A percentile compares a stretch with the other conserved stretches of the same genome.
These are phyloP conservation scores for Catagonus wagneri DNA, from an alignment of 2,113 vertebrate genomes.

Conservation along the genomic window DNA sequence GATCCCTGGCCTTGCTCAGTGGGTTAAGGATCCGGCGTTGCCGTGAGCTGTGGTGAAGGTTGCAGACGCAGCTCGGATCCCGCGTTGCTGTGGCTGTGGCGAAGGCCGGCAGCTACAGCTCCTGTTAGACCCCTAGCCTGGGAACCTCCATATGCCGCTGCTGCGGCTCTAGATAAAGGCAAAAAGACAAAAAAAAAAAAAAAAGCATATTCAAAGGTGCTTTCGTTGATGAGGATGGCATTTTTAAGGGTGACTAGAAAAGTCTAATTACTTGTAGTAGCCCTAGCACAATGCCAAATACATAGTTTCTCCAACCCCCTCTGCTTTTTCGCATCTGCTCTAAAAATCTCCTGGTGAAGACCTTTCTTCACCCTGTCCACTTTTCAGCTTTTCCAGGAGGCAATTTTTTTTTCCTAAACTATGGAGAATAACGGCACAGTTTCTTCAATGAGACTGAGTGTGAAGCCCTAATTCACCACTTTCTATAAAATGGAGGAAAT, in stretches of 20 bases:
- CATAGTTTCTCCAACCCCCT: neutral
- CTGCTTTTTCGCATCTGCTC: neutral
- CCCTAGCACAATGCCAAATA: neutral
- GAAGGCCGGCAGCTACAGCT: too few relatives aligned
- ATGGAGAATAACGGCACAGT: neutral
- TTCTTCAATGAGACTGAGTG: neutral
- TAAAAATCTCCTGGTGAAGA: neutral
- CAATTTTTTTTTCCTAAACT: neutral
- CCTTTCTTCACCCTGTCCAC: neutral
- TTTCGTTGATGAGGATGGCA: neutral
- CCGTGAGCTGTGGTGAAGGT: too few relatives aligned
- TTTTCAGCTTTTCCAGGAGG: neutral
- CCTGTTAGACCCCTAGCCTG: too few relatives aligned
- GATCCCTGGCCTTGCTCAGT: too few relatives aligned
- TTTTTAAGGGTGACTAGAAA: neutral
- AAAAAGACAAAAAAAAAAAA: too few relatives aligned
- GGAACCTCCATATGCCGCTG: too few relatives aligned
- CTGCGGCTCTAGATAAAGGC: too few relatives aligned
- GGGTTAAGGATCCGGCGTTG: too few relatives aligned
- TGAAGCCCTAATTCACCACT: neutral
- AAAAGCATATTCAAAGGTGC: too few relatives aligned
- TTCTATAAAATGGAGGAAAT: neutral
- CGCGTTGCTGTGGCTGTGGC: too few relatives aligned
- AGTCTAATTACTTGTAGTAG: neutral
- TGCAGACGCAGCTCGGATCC: too few relatives aligned